phyloP scores from a whole-genome alignment of 2,797 vertebrate species.

The Ceryle rudis region DNA sequence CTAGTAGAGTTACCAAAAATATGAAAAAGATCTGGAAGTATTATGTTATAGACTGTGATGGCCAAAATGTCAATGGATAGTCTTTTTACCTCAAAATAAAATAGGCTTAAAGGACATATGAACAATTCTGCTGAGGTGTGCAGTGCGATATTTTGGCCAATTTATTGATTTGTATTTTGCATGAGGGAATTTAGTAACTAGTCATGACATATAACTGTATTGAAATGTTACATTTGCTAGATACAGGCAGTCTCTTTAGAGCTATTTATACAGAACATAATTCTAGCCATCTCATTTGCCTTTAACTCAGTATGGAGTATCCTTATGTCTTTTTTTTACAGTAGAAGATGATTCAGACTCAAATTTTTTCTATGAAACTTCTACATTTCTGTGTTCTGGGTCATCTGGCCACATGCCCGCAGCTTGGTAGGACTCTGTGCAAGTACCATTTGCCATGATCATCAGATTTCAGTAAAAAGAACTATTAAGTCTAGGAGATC shows the following conservation, averaged over 20 bases:
- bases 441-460: slow-evolving; percentile 2
- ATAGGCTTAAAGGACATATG: background rate
- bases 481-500: background rate
- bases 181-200: slow-evolving; percentile 30
- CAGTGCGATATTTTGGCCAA: background rate
- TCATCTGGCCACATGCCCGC: slow-evolving; percentile 1
- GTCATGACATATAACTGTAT: slow-evolving; percentile 10
- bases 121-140: background rate
- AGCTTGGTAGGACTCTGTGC: background rate
- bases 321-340: background rate
- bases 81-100: background rate
- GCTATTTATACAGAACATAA: slow-evolving; percentile 17
- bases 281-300: slow-evolving; percentile 10
- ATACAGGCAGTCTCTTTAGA: background rate
- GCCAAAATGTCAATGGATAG: background rate
- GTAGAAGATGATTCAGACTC: slow-evolving; percentile 4
- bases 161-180: slow-evolving; percentile 56
- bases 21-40: background rate
- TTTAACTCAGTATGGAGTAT: background rate
- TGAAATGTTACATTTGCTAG: slow-evolving; percentile 22
- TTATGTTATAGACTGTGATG: background rate
- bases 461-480: slow-evolving; percentile 51
- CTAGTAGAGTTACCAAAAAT: background rate
- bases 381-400: background rate
- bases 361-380: background rate